Conservation (phyloP, 2,888 invertebrate genomes). For the Drosophila lutescens region DNA sequence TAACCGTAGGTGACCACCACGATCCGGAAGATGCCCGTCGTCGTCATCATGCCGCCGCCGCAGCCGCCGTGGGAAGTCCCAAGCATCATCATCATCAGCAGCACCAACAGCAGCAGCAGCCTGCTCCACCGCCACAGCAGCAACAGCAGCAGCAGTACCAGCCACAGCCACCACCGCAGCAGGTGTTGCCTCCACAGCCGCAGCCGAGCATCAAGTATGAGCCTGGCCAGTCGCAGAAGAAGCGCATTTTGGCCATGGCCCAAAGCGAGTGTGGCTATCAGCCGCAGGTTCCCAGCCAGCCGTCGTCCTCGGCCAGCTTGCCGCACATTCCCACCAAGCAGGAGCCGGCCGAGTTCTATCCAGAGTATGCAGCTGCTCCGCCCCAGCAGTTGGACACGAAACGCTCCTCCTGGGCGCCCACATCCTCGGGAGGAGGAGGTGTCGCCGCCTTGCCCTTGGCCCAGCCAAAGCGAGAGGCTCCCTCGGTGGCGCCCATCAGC, state of each 20-base stretch:
- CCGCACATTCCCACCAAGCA: conserved; percentile 84
- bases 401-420: conserved; percentile 85
- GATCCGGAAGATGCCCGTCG: conserved; percentile 87
- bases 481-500: conserved; percentile 78
- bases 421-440: conserved; percentile 32
- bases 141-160: conserved; percentile 50
- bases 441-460: conserved; percentile 83
- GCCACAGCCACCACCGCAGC: conserved; percentile 41
- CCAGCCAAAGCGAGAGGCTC: conserved; percentile 83
- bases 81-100: conserved; percentile 71
- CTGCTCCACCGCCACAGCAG: conserved; percentile 47
- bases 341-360: conserved; percentile 84
- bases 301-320: conserved; percentile 65
- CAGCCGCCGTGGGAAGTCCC: conserved; percentile 72
- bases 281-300: conserved; percentile 80
- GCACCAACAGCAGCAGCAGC: conserved; percentile 62
- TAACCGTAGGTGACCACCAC: conserved; percentile 91
- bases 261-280: conserved; percentile 90
- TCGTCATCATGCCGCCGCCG: conserved; percentile 72
- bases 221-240: conserved; percentile 93
- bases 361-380: conserved; percentile 79
- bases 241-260: conserved; percentile 93
- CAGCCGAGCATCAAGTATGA: conserved; percentile 83
- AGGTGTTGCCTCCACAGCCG: conserved; percentile 59
- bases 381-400: conserved; percentile 78